A percentile compares a stretch with the other conserved stretches of the same genome.
phyloP scores from a whole-genome alignment of 2,888 invertebrate species.

The Parnassius smintheus region DNA sequence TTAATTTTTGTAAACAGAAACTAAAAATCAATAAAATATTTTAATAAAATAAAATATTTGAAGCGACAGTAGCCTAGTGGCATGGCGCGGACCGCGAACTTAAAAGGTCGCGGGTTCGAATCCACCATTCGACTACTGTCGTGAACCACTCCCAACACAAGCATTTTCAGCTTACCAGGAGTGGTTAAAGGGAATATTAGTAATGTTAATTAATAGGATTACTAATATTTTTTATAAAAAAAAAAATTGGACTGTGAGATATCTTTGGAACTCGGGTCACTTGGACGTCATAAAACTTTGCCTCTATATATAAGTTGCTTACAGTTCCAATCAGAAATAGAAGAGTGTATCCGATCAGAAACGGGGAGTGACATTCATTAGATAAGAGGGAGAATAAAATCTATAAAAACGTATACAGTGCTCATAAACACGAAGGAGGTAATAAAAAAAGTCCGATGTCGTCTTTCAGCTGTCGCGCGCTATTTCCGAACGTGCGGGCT shows the following conservation, averaged over 20 bases:
- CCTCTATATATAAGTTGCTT: constrained; percentile 50
- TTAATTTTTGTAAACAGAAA: constrained; percentile 9
- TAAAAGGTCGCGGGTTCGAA: no score
- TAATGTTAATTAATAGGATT: no score
- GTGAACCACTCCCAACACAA: no score
- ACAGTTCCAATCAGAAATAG: constrained; percentile 60
- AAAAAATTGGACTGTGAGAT: constrained; percentile 37
- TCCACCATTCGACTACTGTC: no score
- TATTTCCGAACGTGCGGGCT: constrained; percentile 70
- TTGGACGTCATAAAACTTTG: constrained; percentile 29
- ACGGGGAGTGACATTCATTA: constrained; percentile 64
- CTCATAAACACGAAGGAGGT: constrained; percentile 78
- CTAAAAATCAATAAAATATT: constrained; percentile 36
- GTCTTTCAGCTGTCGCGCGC: constrained; percentile 78
- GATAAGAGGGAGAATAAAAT: constrained; percentile 68
- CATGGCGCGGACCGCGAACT: no score
- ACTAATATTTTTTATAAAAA: no score
- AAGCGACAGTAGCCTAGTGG: no score
- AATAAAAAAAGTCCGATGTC: constrained; percentile 76
- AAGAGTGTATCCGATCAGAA: constrained; percentile 63
- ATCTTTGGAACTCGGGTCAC: constrained; percentile 20
- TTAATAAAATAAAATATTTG: no score
- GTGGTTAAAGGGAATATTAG: no score
- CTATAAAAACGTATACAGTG: constrained; percentile 79
- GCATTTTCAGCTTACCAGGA: no score